Percentiles rank a stretch among this genome's conserved stretches.
Evolutionary conservation across 23 tunicate species (phyloP).

Genomic region (Styela plicata): DNA sequence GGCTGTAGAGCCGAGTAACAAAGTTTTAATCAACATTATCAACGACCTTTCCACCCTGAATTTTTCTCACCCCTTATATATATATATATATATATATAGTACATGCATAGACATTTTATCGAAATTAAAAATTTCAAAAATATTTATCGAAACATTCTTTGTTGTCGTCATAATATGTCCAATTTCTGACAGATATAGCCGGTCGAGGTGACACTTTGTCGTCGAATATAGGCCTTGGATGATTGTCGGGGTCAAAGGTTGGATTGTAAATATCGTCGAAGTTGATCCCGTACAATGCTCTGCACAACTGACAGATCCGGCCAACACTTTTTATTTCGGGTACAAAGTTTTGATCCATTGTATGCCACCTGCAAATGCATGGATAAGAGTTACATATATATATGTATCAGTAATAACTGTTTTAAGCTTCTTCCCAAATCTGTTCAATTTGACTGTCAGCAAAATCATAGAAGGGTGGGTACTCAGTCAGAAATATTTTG

Average conservation of each 20-base stretch:
- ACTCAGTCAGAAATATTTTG: too few relatives aligned
- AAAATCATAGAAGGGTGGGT: too few relatives aligned
- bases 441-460: too few relatives aligned
- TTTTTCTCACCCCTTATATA: too few relatives aligned
- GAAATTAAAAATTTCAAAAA: not conserved
- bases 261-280: conserved; percentile 16
- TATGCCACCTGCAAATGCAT: not conserved
- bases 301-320: conserved; percentile 14
- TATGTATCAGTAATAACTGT: too few relatives aligned
- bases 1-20: not conserved
- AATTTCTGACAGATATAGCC: not conserved
- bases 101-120: too few relatives aligned
- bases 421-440: too few relatives aligned
- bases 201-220: not conserved
- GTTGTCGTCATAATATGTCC: conserved; percentile 11
- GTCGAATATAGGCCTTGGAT: not conserved
- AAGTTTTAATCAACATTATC: too few relatives aligned
- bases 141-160: conserved; percentile 13
- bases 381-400: too few relatives aligned
- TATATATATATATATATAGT: too few relatives aligned
- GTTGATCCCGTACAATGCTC: conserved; percentile 28
- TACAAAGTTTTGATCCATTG: not conserved
- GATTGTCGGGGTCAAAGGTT: not conserved
- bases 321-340: not conserved
- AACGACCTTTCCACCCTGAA: too few relatives aligned